Conservation (phyloP, 2,888 invertebrate genomes). For the Boloria selene region DNA sequence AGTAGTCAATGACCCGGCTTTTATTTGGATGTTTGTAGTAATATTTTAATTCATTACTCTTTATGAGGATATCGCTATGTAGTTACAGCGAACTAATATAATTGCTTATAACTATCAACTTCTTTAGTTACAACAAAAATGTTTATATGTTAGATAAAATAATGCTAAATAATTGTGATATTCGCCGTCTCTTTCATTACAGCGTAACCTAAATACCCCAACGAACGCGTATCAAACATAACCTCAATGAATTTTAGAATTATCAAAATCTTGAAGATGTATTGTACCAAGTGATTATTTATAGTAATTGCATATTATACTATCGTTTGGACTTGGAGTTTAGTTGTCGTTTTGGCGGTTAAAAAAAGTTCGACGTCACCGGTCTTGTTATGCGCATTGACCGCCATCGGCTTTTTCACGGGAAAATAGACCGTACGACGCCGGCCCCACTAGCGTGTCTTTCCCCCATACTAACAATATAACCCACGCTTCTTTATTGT, state of each 20-base stretch:
- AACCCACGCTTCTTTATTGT: slow-evolving; percentile 77
- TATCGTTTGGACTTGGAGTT: slow-evolving; percentile 1
- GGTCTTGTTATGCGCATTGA: slow-evolving; percentile 68
- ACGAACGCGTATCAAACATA: slow-evolving; percentile 42
- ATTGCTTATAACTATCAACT: background rate
- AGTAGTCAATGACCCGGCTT: slow-evolving; percentile 77
- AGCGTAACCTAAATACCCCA: slow-evolving; percentile 53
- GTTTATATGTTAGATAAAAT: slow-evolving; percentile 25
- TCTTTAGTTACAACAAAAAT: slow-evolving; percentile 2
- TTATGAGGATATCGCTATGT: slow-evolving; percentile 48
- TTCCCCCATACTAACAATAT: slow-evolving; percentile 63
- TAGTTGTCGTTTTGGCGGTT: slow-evolving; percentile 47
- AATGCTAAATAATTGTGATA: slow-evolving; percentile 13
- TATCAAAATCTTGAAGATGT: slow-evolving; percentile 34
- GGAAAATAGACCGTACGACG: slow-evolving; percentile 67
- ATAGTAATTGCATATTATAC: slow-evolving; percentile 24
- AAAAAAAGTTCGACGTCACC: slow-evolving; percentile 53
- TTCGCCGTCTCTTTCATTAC: slow-evolving; percentile 51
- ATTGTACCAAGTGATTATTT: slow-evolving; percentile 23
- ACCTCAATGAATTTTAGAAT: slow-evolving; percentile 28
- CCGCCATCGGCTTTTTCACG: slow-evolving; percentile 70
- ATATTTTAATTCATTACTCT: slow-evolving; percentile 64
- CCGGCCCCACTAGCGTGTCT: slow-evolving; percentile 62
- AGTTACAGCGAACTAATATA: background rate
- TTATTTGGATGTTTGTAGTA: slow-evolving; percentile 63